phyloP scores from a whole-genome alignment of 2,113 vertebrate genomes.

The Oryzias celebensis region DNA sequence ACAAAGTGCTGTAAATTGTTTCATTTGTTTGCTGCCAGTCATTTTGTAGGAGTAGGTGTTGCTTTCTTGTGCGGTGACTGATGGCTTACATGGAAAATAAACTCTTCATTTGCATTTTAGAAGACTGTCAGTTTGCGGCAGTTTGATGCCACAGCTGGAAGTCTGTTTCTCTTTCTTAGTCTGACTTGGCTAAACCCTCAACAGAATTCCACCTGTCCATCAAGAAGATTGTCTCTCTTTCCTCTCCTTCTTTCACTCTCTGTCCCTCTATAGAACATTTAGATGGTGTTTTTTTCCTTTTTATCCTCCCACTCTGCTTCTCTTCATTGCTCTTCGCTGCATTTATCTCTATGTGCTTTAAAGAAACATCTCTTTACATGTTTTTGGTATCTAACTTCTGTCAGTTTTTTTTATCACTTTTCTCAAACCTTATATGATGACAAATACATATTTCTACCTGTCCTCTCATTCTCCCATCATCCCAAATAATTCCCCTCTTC shows the following conservation, averaged over 20 bases:
- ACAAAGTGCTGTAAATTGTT: constrained; percentile 40
- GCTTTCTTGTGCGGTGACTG: neutral
- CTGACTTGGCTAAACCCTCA: constrained; percentile 36
- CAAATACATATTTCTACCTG: neutral
- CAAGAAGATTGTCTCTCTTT: constrained; percentile 32
- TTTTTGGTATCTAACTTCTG: neutral
- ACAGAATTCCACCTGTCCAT: constrained; percentile 49
- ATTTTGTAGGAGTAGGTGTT: constrained; percentile 33
- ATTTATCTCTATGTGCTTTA: constrained; percentile 1
- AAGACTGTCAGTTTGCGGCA: constrained; percentile 37
- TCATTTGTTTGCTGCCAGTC: constrained; percentile 38
- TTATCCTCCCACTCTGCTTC: constrained; percentile 42
- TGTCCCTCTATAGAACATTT: constrained; percentile 39
- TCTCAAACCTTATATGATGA: neutral
- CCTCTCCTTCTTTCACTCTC: constrained; percentile 15
- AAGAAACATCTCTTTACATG: neutral
- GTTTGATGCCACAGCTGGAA: constrained; percentile 52
- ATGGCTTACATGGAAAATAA: constrained; percentile 22
- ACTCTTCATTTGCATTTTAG: constrained; percentile 50
- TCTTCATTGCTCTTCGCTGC: constrained; percentile 14
- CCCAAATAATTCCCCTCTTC: neutral
- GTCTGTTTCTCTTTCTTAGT: constrained; percentile 28
- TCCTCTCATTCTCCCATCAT: neutral
- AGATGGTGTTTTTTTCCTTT: constrained; percentile 26
- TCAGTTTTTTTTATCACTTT: neutral